Evolutionary conservation across 2,797 vertebrate species (phyloP), one percentile per base, ranked within the genome.

Genomic region (Brotogeris chrysoptera): DNA sequence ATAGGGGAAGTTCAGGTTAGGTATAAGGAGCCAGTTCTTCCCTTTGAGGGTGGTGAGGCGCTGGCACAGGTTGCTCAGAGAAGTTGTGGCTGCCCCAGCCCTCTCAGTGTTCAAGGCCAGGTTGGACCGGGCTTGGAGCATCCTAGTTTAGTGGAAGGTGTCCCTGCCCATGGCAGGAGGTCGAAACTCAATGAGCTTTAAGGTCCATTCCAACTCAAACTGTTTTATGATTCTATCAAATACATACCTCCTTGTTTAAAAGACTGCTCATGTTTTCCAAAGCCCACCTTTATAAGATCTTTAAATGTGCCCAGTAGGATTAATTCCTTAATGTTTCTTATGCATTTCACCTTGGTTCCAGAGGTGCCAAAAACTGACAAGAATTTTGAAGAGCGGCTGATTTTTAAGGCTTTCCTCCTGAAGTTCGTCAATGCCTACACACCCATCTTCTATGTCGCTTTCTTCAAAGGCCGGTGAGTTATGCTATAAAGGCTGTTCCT

Each of bases 321-420:
- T 23, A 68, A 41, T 73, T 61, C 36, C 63, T n/a, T 81, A 82
- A 52, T 0, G 0, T 85, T 87, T 88, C 79, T 96, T 53, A 53
- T 25, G 46, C 11, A 0, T 89, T 47, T 91, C 65, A 70, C 86
- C 2, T 97, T 87, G 52, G 36, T 96, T 97, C 76, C 97, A 99
- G 99, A 99, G 98, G 99, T 99, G 55, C 99, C 99, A 63, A 99
- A 99, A 98, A 99, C 99, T 0, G 99, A 99, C 97, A 99, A 99
- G 96, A 99, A 98, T 93, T 99, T 99, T 1, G 99, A 99, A 87
- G 99, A 99, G 87, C 96, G 99, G 39, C 98, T 99, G 85, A 99
- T 99, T 96, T 98, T 99, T 90, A 99, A 99, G 97, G 98, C 99
- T 5, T 99, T 99, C 89, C 96, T 99, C 90, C 95, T 99, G 93